Base-by-base conservation (phyloP, 2,113 vertebrate genomes). In the Oryzias curvinotus region DNA sequence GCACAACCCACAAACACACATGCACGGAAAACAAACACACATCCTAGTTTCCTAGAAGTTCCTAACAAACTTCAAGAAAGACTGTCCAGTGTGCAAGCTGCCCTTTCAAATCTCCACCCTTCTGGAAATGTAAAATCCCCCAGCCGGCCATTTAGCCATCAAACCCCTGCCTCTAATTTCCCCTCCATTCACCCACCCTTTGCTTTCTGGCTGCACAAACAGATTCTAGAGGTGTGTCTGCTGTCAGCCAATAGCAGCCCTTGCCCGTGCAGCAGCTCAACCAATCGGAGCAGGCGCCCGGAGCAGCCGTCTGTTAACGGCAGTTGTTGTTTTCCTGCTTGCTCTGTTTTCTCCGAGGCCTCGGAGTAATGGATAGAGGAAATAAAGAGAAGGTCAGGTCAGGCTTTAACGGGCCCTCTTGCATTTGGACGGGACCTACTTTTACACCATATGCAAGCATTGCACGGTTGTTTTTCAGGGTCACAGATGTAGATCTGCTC, bases 221-320 rank as follows among this genome's bases (percentile, higher is more conserved):
- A 93, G 84, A 93, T 90, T 92, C 68, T 90, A 90, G 90, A 93
- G 94, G 93, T 92, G 93, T 95, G 93, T 90, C 84, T 28, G 81
- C 0, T 50, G 48, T 67, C 17, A 62, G 83, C 94, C 93, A 95
- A 95, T 95, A 44, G 69, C 12, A 4, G 71, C 71, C 18, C 64
- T 56, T 50, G 48, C 50, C 70, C 70, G 80, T 19, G 0, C 30
- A 47, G 48, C 49, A 26, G 48, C 66, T 76, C 52, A 60, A 77
- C 87, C 64, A 88, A 89, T 91, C 55, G 64, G 15, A 5, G 55
- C 36, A n/a, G 21, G 30, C 16, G 4, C 10, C 26, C 53, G 74
- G 68, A 69, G 81, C 77, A 78, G 77, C 77, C 23, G 55, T 25
- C 77, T 75, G 81, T 72, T 82, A 88, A 89, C 73, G 64, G 84